These are phyloP conservation scores for Clostera curtula DNA, from an alignment of 2,888 invertebrate species.

Conservation along the genomic window DNA sequence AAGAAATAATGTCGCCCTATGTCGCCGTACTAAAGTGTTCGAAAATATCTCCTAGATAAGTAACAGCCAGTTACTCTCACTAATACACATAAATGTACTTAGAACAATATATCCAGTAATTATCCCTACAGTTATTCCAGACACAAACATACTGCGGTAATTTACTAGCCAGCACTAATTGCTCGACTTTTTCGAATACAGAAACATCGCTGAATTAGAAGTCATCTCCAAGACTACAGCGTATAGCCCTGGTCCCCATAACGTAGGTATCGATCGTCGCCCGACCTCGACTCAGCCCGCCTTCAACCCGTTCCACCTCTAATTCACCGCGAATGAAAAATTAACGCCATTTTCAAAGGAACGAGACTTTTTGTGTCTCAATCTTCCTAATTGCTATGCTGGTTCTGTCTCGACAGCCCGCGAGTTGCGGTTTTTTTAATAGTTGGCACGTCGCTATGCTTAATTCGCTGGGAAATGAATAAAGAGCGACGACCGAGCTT, in stretches of 20 bases:
- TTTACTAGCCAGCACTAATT: too few relatives aligned
- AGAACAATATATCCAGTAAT: too few relatives aligned
- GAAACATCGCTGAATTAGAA: too few relatives aligned
- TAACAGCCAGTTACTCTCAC: too few relatives aligned
- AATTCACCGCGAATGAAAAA: conserved; percentile 35
- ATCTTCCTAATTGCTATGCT: conserved; percentile 34
- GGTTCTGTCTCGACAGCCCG: conserved; percentile 22
- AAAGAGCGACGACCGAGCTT: too few relatives aligned
- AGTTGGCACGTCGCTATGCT: conserved; percentile 23
- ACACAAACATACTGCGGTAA: too few relatives aligned
- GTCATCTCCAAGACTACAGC: conserved; percentile 6
- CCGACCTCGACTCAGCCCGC: conserved; percentile 14
- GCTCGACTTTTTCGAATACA: too few relatives aligned
- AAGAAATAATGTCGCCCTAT: too few relatives aligned
- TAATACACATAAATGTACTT: too few relatives aligned
- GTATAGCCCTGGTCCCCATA: conserved; percentile 14
- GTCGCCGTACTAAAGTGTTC: too few relatives aligned
- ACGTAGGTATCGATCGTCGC: conserved; percentile 19
- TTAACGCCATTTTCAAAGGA: conserved; percentile 29
- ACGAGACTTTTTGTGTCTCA: conserved; percentile 29
- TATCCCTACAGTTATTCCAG: too few relatives aligned
- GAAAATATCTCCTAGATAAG: too few relatives aligned
- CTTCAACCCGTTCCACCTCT: conserved; percentile 23
- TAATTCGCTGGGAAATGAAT: conserved; percentile 27
- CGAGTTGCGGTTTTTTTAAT: conserved; percentile 22